A percentile compares a stretch with the other conserved stretches of the same genome.
phyloP scores from a whole-genome alignment of 2,113 vertebrate species.

The Ptyas mucosa region DNA sequence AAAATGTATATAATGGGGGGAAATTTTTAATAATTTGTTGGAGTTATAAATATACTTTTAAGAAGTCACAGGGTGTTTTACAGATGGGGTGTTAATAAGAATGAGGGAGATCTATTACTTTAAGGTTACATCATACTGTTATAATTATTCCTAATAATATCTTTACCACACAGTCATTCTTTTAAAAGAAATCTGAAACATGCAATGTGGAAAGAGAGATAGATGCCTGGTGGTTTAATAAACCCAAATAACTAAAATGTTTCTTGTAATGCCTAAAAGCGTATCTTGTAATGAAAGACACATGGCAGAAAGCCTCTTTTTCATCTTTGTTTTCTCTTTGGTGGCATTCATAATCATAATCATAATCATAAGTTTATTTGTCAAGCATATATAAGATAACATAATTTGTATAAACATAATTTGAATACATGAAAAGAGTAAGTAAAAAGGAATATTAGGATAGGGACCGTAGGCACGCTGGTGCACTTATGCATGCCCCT shows the following conservation, averaged over 20 bases:
- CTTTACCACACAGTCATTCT: not conserved
- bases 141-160: not conserved
- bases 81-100: not conserved
- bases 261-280: slow-evolving; percentile 19
- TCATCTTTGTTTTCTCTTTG: slow-evolving; percentile 48
- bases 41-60: not conserved
- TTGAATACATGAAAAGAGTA: no score
- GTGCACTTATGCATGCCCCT: no score
- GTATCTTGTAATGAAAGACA: slow-evolving; percentile 29
- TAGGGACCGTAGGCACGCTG: no score
- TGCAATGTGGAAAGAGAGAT: not conserved
- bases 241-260: not conserved
- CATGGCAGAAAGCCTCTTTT: not conserved
- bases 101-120: not conserved
- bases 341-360: not conserved
- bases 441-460: no score
- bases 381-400: no score
- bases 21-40: not conserved
- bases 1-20: no score
- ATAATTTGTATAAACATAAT: no score
- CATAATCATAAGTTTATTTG: no score
- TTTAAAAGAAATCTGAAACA: not conserved
- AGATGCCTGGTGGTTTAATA: slow-evolving; percentile 15
- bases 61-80: not conserved
- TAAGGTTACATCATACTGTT: not conserved